These are phyloP conservation scores for Smittia sp. DNA, from an alignment of 2,888 invertebrate species.

Conservation along the genomic window DNA sequence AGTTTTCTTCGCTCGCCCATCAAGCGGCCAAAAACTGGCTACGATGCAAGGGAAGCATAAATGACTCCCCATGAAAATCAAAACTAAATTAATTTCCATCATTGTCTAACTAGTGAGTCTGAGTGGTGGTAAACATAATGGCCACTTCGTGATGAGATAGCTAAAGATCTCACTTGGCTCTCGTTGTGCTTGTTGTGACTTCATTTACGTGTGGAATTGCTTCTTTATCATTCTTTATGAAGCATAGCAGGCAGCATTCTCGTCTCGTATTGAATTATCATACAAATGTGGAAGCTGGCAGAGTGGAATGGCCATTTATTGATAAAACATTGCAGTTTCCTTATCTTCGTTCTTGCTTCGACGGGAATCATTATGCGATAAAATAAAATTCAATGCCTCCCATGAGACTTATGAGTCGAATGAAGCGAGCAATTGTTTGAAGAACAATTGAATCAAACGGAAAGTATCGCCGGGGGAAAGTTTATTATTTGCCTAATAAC, in stretches of 20 bases:
- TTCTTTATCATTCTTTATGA: neutral
- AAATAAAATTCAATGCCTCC: constrained; percentile 35
- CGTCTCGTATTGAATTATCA: constrained; percentile 7
- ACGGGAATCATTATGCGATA: constrained; percentile 32
- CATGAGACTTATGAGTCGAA: neutral
- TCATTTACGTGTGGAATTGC: constrained; percentile 23
- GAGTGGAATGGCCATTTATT: constrained; percentile 5
- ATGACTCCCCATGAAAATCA: constrained; percentile 32
- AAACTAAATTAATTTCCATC: constrained; percentile 31
- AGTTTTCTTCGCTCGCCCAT: constrained; percentile 23
- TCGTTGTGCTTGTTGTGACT: neutral
- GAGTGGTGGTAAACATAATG: constrained; percentile 37
- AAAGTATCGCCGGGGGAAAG: neutral
- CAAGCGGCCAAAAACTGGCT: neutral
- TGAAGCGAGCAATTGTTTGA: neutral
- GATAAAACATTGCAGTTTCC: constrained; percentile 28
- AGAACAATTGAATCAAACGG: neutral
- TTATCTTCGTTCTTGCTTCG: neutral
- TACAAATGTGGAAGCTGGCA: neutral
- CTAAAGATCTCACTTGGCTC: constrained; percentile 11
- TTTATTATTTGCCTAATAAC: neutral
- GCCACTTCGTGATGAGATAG: constrained; percentile 31
- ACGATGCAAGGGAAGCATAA: neutral
- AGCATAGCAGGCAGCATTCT: neutral
- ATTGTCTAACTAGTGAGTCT: constrained; percentile 11